A percentile compares a stretch with the other conserved stretches of the same genome.
Conservation (phyloP, 2,113 vertebrate genomes). For the Hipposideros armiger region DNA sequence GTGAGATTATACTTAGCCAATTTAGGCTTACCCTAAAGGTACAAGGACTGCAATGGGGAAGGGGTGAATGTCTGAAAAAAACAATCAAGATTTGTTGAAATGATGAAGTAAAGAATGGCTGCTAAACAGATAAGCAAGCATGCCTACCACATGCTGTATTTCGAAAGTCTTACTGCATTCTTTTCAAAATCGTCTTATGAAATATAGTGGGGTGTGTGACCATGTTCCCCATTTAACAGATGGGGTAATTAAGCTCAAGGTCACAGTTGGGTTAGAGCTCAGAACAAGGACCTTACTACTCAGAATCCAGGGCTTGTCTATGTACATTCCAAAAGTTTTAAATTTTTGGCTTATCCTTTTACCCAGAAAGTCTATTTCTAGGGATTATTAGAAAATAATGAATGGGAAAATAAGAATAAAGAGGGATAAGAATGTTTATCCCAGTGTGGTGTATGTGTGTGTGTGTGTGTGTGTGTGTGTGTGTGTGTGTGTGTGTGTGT, state of each 20-base stretch:
- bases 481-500: too few relatives aligned
- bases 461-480: too few relatives aligned
- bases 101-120: neutral
- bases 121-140: neutral
- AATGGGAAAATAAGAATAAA: neutral
- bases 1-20: neutral
- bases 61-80: neutral
- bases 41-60: neutral
- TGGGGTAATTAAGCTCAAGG: neutral
- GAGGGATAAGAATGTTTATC: neutral
- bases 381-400: slow-evolving; percentile 3
- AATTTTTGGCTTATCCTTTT: slow-evolving; percentile 1
- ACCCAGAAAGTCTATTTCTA: slow-evolving; percentile 11
- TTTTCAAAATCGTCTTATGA: slow-evolving; percentile 10
- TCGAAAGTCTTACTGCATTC: neutral
- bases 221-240: neutral
- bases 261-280: neutral
- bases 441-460: neutral
- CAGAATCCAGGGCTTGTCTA: neutral
- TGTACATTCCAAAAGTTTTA: neutral
- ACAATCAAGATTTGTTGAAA: neutral
- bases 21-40: too few relatives aligned
- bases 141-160: neutral
- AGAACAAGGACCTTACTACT: neutral
- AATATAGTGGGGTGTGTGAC: neutral